Evolutionary conservation across 2,888 invertebrate genomes (phyloP).

Genomic region (Molorchus minor): DNA sequence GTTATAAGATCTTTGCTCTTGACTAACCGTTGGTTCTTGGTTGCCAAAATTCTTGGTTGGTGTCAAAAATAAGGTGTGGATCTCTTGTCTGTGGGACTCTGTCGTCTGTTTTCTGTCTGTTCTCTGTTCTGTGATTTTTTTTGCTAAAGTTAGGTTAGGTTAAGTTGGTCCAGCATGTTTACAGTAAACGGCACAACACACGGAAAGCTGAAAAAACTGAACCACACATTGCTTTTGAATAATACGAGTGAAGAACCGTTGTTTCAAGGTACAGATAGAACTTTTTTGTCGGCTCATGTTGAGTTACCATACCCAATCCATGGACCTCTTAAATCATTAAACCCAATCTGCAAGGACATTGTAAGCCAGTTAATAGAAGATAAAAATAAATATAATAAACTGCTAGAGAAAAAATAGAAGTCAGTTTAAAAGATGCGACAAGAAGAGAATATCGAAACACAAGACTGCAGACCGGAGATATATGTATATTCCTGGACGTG

Average conservation of each 20-base stretch:
- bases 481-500: slow-evolving; percentile 36
- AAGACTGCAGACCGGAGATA: slow-evolving; percentile 26
- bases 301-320: slow-evolving; percentile 42
- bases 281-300: slow-evolving; percentile 25
- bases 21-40: too few relatives aligned
- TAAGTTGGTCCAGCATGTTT: neutral
- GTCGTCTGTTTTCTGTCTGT: too few relatives aligned
- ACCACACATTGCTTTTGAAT: slow-evolving; percentile 40
- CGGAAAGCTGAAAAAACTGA: slow-evolving; percentile 17
- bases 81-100: too few relatives aligned
- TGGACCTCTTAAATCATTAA: slow-evolving; percentile 29
- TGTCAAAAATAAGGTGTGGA: too few relatives aligned
- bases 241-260: slow-evolving; percentile 38
- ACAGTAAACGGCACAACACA: neutral
- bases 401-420: slow-evolving; percentile 22
- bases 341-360: slow-evolving; percentile 21
- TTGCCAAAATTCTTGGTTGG: too few relatives aligned
- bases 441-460: slow-evolving; percentile 29
- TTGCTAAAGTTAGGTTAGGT: too few relatives aligned
- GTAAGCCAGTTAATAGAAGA: slow-evolving; percentile 31
- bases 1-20: too few relatives aligned
- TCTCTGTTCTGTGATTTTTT: too few relatives aligned
- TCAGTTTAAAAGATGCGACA: slow-evolving; percentile 27
- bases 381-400: slow-evolving; percentile 31
- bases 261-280: slow-evolving; percentile 40